Evolutionary conservation across 2,888 invertebrate species (phyloP).

Genomic region (Gryllus longicercus): DNA sequence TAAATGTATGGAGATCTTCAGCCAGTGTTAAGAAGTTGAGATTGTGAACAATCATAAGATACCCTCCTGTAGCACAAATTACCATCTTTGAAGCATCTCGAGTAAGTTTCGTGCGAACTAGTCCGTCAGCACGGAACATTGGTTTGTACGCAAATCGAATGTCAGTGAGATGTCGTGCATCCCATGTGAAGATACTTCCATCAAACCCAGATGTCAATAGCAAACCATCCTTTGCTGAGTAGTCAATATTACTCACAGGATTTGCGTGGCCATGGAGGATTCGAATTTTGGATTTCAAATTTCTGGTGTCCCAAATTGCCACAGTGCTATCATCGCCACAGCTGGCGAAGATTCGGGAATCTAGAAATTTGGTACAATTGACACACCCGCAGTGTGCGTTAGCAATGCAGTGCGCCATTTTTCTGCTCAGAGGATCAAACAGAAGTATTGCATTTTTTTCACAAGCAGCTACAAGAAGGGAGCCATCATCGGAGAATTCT

Average conservation of each 20-base stretch:
- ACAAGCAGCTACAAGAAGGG: conserved; percentile 80
- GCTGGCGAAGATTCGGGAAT: conserved; percentile 82
- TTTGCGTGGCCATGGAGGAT: conserved; percentile 83
- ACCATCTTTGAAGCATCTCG: conserved; percentile 85
- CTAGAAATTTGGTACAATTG: conserved; percentile 89
- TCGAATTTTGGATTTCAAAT: conserved; percentile 70
- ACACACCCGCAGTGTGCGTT: conserved; percentile 87
- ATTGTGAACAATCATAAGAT: conserved; percentile 85
- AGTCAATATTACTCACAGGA: conserved; percentile 97
- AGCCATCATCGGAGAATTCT: conserved; percentile 85
- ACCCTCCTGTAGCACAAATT: conserved; percentile 86
- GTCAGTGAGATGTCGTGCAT: conserved; percentile 78
- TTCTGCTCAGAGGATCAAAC: conserved; percentile 80
- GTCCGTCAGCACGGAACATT: conserved; percentile 79
- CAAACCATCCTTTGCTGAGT: conserved; percentile 75
- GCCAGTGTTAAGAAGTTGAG: conserved; percentile 75
- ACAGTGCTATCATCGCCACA: conserved; percentile 93
- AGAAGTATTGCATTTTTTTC: conserved; percentile 82
- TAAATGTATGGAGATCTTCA: conserved; percentile 78
- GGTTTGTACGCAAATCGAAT: conserved; percentile 72
- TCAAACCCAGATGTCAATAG: conserved; percentile 90
- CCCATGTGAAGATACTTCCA: conserved; percentile 91
- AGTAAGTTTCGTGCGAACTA: conserved; percentile 83
- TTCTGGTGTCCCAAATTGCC: conserved; percentile 88
- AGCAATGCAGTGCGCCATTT: conserved; percentile 67